Conservation (phyloP, 2,888 invertebrate species). For the Octodonta nipae region DNA sequence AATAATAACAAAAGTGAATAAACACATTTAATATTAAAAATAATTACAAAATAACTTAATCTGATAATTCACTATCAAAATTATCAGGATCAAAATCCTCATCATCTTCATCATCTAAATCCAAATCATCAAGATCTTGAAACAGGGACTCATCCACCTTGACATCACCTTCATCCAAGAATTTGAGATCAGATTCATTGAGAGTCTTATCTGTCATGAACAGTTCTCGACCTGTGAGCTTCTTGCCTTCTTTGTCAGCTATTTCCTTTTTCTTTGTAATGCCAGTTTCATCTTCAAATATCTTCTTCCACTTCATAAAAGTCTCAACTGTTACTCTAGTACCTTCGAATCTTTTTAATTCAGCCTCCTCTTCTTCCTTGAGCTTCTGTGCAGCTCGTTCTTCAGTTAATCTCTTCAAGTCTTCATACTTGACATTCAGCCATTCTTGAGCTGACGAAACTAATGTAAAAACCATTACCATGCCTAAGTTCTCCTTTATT, state of each 20-base stretch:
- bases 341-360: slow-evolving; percentile 87
- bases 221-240: slow-evolving; percentile 83
- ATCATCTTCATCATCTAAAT: slow-evolving; percentile 53
- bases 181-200: slow-evolving; percentile 92
- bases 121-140: slow-evolving; percentile 76
- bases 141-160: slow-evolving; percentile 89
- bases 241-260: slow-evolving; percentile 58
- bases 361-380: slow-evolving; percentile 73
- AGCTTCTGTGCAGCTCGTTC: slow-evolving; percentile 54
- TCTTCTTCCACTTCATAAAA: slow-evolving; percentile 84
- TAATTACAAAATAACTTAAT: slow-evolving; percentile 9
- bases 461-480: slow-evolving; percentile 94
- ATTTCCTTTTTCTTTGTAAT: slow-evolving; percentile 58
- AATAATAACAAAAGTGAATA: too few relatives aligned
- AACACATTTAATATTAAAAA: too few relatives aligned
- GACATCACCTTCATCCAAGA: slow-evolving; percentile 78
- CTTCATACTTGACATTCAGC: slow-evolving; percentile 76
- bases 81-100: slow-evolving; percentile 46
- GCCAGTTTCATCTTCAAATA: slow-evolving; percentile 83
- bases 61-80: slow-evolving; percentile 22
- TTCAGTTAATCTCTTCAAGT: slow-evolving; percentile 55
- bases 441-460: slow-evolving; percentile 89
- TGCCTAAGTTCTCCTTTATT: slow-evolving; percentile 80
- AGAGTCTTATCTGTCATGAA: slow-evolving; percentile 87
- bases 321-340: slow-evolving; percentile 90